Base-by-base conservation (phyloP, 1,140 invertebrate genomes). In the Cyclargus thomasi region DNA sequence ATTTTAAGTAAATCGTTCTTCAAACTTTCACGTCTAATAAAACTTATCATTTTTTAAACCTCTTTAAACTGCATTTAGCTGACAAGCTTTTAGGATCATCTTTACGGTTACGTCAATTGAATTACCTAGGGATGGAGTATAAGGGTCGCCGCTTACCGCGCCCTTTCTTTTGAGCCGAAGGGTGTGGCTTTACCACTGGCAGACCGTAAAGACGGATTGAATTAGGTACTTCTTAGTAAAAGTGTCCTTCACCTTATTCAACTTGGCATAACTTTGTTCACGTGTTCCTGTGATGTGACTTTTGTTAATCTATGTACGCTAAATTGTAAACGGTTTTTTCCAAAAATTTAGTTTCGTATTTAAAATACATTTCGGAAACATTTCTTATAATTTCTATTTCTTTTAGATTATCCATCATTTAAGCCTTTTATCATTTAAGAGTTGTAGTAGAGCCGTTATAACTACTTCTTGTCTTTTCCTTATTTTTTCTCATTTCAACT, bases 51-150 rank as follows among this genome's bases (percentile, higher is more conserved):
- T 47, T 47, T 47, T 47, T 47, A 3, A 59, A 59, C 21, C 4
- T 1, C 8, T 2, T 21, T 62, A 22, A 67, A 67, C 53, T 55
- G 18, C 55, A 35, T 53, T 55, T 57, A 67, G 35, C 59, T 67
- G 65, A 69, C 70, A 67, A 69, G 64, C 65, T 66, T 68, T 71
- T 71, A 65, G 65, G 71, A 71, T 62, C 21, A 36, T 65, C 65
- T 62, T 74, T 72, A 67, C 65, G 55, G 67, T 65, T 67, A 72
- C 72, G 70, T 76, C 70, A 74, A 72, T 74, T 76, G 71, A 72
- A 74, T 74, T 76, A 69, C 67, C 62, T 65, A 70, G 70, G 68
- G 66, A 53, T 71, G 29, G 36, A 70, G 70, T 63, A 62, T 39
- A 47, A 63, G 69, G 66, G 47, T 29, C 47, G 64, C 23, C 53